phyloP scores from a whole-genome alignment of 2,113 vertebrate genomes.

The Myotis yumanensis region DNA sequence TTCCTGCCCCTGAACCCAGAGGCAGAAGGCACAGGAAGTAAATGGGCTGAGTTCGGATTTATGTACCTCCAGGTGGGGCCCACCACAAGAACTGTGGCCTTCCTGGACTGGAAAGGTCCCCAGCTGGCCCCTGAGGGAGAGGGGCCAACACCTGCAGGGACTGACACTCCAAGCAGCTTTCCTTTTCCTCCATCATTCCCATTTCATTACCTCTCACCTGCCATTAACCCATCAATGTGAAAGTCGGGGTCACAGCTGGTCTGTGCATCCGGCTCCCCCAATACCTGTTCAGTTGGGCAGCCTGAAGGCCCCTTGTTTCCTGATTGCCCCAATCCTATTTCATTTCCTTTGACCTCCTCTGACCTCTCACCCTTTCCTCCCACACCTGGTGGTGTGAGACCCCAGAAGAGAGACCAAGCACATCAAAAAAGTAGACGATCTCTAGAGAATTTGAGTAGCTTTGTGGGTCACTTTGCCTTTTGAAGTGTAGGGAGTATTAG shows the following conservation, averaged over 20 bases:
- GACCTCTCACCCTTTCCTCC: background rate
- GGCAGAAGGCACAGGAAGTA: constrained; percentile 16
- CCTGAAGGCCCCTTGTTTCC: background rate
- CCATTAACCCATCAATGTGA: constrained; percentile 74
- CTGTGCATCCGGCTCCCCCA: constrained; percentile 38
- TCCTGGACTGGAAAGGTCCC: constrained; percentile 35
- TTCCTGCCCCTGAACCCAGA: background rate
- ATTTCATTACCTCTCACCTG: constrained; percentile 50
- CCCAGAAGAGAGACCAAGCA: background rate
- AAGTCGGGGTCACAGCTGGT: constrained; percentile 67
- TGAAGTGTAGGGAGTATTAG: background rate
- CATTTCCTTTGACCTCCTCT: background rate
- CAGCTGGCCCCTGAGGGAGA: background rate
- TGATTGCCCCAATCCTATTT: background rate
- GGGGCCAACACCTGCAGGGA: background rate
- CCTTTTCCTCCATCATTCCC: constrained; percentile 3
- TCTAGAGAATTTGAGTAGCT: background rate
- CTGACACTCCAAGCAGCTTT: constrained; percentile 70
- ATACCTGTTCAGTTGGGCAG: background rate
- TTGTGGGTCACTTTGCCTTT: constrained; percentile 16
- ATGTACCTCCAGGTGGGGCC: background rate
- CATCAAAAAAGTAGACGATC: constrained; percentile 17
- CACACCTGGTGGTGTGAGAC: background rate
- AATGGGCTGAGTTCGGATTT: background rate
- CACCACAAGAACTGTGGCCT: background rate